Conservation (phyloP, 2,113 vertebrate species). For the Noturus placidus region DNA sequence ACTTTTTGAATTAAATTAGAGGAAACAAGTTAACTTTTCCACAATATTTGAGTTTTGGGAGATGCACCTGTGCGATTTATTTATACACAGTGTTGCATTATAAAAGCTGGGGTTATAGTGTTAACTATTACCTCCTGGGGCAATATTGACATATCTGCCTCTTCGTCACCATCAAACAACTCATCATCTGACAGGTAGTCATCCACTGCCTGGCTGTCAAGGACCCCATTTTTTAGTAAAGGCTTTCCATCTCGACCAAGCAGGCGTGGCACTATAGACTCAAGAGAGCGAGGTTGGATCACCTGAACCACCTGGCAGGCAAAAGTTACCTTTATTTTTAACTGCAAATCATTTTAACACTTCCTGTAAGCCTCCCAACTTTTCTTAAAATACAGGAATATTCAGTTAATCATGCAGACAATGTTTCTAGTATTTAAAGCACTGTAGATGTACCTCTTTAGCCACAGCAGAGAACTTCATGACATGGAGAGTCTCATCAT, state of each 20-base stretch:
- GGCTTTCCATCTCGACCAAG: slow-evolving; percentile 69
- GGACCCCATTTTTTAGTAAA: slow-evolving; percentile 61
- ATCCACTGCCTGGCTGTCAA: slow-evolving; percentile 65
- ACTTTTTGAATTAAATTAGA: too few species aligned
- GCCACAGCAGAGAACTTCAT: slow-evolving; percentile 90
- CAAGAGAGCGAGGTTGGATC: slow-evolving; percentile 70
- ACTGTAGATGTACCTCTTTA: slow-evolving; percentile 73
- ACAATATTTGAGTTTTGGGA: too few species aligned
- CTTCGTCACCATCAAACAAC: slow-evolving; percentile 74
- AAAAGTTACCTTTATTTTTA: not conserved
- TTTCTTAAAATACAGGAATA: not conserved
- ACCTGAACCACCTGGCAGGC: slow-evolving; percentile 78
- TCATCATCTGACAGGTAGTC: slow-evolving; percentile 68
- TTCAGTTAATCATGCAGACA: not conserved
- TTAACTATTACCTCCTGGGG: slow-evolving; percentile 73
- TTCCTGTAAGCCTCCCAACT: not conserved
- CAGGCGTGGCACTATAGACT: slow-evolving; percentile 67
- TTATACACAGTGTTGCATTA: not conserved
- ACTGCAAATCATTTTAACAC: not conserved
- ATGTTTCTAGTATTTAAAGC: not conserved
- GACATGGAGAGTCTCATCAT: slow-evolving; percentile 85
- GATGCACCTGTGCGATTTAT: not conserved
- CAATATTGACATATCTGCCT: slow-evolving; percentile 80
- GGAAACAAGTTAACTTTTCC: too few species aligned
- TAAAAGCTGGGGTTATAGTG: not conserved